Base-by-base conservation (phyloP, 2,888 invertebrate species). In the Drosophila testacea region DNA sequence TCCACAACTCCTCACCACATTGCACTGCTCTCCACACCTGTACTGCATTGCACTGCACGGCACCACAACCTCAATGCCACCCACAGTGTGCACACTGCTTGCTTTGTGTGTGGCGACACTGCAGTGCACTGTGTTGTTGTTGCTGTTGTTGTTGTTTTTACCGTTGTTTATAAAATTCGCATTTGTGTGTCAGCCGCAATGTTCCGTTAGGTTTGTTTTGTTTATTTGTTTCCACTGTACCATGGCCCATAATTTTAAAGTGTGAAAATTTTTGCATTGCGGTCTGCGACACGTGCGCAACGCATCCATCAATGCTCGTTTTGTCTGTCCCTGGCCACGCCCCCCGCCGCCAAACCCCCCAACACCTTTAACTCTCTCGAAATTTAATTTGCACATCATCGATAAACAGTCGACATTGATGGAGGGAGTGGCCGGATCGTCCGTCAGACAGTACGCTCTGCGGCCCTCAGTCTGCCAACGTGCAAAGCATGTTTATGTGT, bases 351-450 rank as follows among this genome's bases (percentile, higher is more conserved):
- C 16, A 16, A 16, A 16, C 11, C 9, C 28, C 16, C 41, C 50
- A 22, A 22, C 22, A 22, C 22, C 32, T 48, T 41, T 61, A 50
- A 32, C 67, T 30, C 54, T 59, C 42, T 64, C 48, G 39, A 83
- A 85, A 85, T 85, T 85, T 83, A 88, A 83, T 83, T 83, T 88
- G 77, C 83, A 83, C 83, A 88, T 77, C 88, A 83, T 83, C 83
- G 85, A 83, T 83, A 85, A 85, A 85, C 75, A 78, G 78, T 71
- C 44, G 59, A 66, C 62, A 61, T 51, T 63, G 68, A 59, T 66
- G 85, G 38, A 47, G 38, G 51, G 44, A 34, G 51, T 50, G 32
- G 41, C 16, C 46, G 30, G 27, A 38, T 30, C 36, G 38, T 32
- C 46, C 34, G n/a, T 34, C 52, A 32, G 42, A 28, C 32, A 51